Evolutionary conservation across 1,140 invertebrate genomes (phyloP).

Genomic region (Drosophila orosa): DNA sequence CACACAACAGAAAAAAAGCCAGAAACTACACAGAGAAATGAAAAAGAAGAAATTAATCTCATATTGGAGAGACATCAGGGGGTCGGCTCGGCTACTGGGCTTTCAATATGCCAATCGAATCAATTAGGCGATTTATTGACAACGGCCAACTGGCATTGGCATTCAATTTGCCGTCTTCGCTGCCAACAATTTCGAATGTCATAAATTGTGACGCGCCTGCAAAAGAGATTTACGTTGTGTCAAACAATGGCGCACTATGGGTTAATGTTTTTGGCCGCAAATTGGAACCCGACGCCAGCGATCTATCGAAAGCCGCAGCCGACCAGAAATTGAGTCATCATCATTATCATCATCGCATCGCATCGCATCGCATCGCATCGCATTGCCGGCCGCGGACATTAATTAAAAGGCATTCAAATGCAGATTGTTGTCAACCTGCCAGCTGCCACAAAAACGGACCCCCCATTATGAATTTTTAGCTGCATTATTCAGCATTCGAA

Average conservation of each 20-base stretch:
- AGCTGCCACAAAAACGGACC: constrained; percentile 23
- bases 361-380: background rate
- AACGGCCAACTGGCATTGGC: constrained; percentile 57
- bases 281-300: background rate
- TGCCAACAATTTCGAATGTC: constrained; percentile 51
- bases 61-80: constrained; percentile 4
- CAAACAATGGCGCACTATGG: constrained; percentile 18
- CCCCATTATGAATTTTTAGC: constrained; percentile 23
- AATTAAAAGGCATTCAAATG: constrained; percentile 65
- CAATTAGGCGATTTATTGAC: constrained; percentile 67
- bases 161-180: constrained; percentile 61
- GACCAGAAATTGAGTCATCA: constrained; percentile 57
- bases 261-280: constrained; percentile 27
- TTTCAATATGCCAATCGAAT: constrained; percentile 55
- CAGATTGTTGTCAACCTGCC: constrained; percentile 49
- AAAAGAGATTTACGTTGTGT: constrained; percentile 18
- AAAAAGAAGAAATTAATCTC: constrained; percentile 44
- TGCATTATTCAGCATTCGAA: constrained; percentile 19
- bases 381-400: constrained; percentile 29
- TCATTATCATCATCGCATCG: constrained; percentile 18
- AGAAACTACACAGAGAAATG: background rate
- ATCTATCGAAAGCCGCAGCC: constrained; percentile 25
- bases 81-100: constrained; percentile 57
- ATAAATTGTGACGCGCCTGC: constrained; percentile 54
- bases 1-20: background rate